phyloP scores from a whole-genome alignment of 2,797 vertebrate species.

The Acanthiza pusilla region DNA sequence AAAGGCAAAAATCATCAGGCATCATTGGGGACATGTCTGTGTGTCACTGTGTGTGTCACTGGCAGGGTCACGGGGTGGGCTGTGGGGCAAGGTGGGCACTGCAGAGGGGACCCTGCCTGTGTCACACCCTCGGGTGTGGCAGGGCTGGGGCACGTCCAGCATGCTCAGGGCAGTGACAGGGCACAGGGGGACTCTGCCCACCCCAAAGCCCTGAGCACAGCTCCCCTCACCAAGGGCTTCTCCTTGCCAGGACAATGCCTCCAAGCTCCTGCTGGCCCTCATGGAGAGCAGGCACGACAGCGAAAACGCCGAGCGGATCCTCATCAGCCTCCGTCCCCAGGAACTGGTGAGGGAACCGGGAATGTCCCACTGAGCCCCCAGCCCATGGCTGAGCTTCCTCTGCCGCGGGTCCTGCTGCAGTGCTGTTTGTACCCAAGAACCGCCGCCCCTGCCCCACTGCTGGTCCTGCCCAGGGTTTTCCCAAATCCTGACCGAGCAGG shows the following conservation, averaged over 20 bases:
- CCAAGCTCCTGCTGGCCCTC: conserved; percentile 91
- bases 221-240: neutral
- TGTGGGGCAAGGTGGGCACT: neutral
- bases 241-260: conserved; percentile 88
- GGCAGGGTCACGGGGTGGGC: accelerated
- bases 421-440: neutral
- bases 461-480: neutral
- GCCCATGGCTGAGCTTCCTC: accelerated
- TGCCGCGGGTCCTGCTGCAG: neutral
- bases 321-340: conserved; percentile 93
- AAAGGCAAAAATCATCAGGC: too few relatives aligned
- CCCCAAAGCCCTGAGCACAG: neutral
- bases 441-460: accelerated
- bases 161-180: neutral
- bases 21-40: neutral
- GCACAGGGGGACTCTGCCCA: neutral
- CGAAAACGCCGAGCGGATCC: conserved; percentile 93
- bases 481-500: neutral
- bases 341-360: conserved; percentile 81
- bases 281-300: conserved; percentile 98
- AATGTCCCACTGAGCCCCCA: neutral
- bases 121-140: accelerated
- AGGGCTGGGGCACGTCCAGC: neutral
- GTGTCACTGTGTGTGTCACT: neutral
- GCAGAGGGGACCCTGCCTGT: accelerated